phyloP scores from a whole-genome alignment of 2,888 invertebrate genomes.

The Dicyrtoma fusca region DNA sequence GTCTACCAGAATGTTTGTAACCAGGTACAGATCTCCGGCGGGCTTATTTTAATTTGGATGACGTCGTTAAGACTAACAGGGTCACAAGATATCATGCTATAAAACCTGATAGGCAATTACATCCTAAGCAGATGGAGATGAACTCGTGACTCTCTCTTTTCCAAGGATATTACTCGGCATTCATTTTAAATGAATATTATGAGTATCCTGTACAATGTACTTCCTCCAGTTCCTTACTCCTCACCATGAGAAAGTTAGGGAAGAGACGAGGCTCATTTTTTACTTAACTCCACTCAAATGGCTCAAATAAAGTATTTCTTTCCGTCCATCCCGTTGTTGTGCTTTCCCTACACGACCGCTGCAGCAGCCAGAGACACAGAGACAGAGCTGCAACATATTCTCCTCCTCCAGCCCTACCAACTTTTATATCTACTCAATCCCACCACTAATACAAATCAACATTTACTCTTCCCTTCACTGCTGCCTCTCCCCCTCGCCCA shows the following conservation, averaged over 20 bases:
- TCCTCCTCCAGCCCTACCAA: not conserved
- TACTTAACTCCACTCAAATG: not conserved
- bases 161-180: not conserved
- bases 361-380: too few relatives aligned
- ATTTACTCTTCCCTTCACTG: not conserved
- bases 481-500: not conserved
- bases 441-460: constrained; percentile 17
- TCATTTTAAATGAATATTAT: constrained; percentile 32
- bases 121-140: constrained; percentile 37
- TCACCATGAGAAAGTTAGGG: not conserved
- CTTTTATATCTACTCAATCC: constrained; percentile 8
- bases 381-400: not conserved
- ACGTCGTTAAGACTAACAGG: constrained; percentile 48
- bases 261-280: too few relatives aligned
- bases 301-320: not conserved
- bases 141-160: constrained; percentile 14
- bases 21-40: constrained; percentile 40
- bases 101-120: constrained; percentile 47
- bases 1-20: constrained; percentile 10
- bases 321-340: constrained; percentile 5
- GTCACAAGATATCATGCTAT: constrained; percentile 41
- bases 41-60: constrained; percentile 55
- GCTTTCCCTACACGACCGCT: not conserved
- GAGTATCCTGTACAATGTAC: constrained; percentile 16
- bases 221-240: not conserved